Conservation (phyloP, 1,140 invertebrate genomes). For the Papilio polytes region DNA sequence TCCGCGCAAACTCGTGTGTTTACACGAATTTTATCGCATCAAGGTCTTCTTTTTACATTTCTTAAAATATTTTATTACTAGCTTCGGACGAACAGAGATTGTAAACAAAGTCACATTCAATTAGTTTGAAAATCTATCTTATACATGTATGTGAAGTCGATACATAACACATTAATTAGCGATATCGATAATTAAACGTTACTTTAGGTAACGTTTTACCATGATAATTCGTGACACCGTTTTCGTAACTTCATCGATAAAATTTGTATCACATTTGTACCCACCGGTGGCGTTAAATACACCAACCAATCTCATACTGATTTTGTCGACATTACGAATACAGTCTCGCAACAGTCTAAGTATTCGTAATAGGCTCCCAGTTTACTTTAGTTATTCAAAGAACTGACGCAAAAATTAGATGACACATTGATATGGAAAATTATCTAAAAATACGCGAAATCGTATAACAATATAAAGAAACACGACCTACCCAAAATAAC, state of each 20-base stretch:
- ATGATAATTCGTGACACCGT: no score
- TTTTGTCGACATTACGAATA: no score
- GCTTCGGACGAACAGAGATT: neutral
- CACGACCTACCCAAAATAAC: conserved; percentile 11
- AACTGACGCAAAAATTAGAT: neutral
- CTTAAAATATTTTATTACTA: conserved; percentile 24
- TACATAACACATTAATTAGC: no score
- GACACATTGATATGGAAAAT: neutral
- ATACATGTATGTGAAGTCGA: neutral
- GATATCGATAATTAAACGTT: no score
- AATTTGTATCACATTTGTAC: no score
- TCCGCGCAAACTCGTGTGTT: conserved; percentile 57
- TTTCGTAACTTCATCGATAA: no score
- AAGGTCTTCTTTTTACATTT: conserved; percentile 47
- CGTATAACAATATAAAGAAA: neutral
- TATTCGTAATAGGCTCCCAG: no score
- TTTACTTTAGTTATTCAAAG: neutral
- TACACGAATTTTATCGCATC: conserved; percentile 54
- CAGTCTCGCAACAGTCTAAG: no score
- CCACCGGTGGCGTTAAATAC: neutral
- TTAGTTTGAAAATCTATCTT: neutral
- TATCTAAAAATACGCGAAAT: neutral
- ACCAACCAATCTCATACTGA: no score
- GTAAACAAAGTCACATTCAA: no score
- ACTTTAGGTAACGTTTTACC: no score